Conservation (phyloP, 2,797 vertebrate genomes). For the Acanthornis magna region DNA sequence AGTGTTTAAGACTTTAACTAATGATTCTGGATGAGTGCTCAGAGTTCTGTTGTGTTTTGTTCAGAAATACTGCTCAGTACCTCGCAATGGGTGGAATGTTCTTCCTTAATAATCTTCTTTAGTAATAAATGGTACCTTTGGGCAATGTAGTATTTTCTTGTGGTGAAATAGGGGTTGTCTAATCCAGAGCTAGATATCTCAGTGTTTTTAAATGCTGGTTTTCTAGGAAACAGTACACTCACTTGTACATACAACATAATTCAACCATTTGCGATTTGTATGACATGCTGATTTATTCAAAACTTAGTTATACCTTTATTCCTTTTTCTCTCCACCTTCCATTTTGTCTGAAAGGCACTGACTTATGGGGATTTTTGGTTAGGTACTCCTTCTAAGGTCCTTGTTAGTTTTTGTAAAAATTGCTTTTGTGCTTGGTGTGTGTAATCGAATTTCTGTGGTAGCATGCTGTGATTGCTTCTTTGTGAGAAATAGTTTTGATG, state of each 20-base stretch:
- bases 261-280: not conserved
- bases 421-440: not conserved
- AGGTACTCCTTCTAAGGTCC: not conserved
- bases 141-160: not conserved
- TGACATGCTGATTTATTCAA: not conserved
- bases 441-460: not conserved
- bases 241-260: accelerated
- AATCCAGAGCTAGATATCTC: not conserved
- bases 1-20: not conserved
- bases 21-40: not conserved
- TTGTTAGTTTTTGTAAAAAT: not conserved
- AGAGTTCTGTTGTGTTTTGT: not conserved
- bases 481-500: not conserved
- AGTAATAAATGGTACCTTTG: not conserved
- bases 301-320: not conserved
- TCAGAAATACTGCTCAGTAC: not conserved
- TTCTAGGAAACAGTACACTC: not conserved
- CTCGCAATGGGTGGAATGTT: not conserved
- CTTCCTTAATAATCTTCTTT: not conserved
- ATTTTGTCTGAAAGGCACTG: not conserved
- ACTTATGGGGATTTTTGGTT: not conserved
- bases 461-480: not conserved
- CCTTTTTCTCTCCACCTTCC: not conserved
- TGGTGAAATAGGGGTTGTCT: not conserved
- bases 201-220: not conserved